phyloP scores from a whole-genome alignment of 2,888 invertebrate genomes.

The Pterostichus niger region DNA sequence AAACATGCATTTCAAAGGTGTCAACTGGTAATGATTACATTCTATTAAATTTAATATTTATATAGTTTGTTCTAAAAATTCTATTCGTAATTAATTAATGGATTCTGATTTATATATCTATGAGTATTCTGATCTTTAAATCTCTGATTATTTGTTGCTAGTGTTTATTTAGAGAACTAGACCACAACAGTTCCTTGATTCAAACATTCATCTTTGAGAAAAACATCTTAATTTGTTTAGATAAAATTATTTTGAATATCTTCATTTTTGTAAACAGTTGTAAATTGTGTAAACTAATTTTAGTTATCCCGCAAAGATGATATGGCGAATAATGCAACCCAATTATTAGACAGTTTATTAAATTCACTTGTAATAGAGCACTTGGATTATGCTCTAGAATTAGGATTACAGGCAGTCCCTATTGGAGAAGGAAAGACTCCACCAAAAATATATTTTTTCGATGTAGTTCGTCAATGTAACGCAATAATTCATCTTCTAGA shows the following conservation, averaged over 20 bases:
- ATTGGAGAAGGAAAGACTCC: conserved; percentile 92
- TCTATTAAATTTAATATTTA: conserved; percentile 70
- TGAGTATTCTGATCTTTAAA: too few relatives aligned
- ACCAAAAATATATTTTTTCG: conserved; percentile 95
- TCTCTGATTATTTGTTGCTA: too few relatives aligned
- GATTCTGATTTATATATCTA: too few relatives aligned
- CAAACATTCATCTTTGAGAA: too few relatives aligned
- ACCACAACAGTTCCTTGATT: too few relatives aligned
- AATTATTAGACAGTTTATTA: conserved; percentile 90
- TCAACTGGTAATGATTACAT: conserved; percentile 80
- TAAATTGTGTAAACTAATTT: conserved; percentile 26
- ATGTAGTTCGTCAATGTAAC: conserved; percentile 94
- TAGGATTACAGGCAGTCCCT: conserved; percentile 93
- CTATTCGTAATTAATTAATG: too few relatives aligned
- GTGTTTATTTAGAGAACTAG: too few relatives aligned
- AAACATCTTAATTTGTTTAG: too few relatives aligned
- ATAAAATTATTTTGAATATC: too few relatives aligned
- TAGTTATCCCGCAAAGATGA: conserved; percentile 90
- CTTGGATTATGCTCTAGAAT: conserved; percentile 96
- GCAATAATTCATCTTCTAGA: conserved; percentile 95
- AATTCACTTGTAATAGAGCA: conserved; percentile 94
- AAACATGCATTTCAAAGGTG: conserved; percentile 94
- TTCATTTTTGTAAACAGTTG: too few relatives aligned
- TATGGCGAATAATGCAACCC: conserved; percentile 86
- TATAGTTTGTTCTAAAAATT: background rate